A percentile compares a stretch with the other conserved stretches of the same genome.
phyloP scores from a whole-genome alignment of 2,888 invertebrate species.

The Diadegma fenestrale region DNA sequence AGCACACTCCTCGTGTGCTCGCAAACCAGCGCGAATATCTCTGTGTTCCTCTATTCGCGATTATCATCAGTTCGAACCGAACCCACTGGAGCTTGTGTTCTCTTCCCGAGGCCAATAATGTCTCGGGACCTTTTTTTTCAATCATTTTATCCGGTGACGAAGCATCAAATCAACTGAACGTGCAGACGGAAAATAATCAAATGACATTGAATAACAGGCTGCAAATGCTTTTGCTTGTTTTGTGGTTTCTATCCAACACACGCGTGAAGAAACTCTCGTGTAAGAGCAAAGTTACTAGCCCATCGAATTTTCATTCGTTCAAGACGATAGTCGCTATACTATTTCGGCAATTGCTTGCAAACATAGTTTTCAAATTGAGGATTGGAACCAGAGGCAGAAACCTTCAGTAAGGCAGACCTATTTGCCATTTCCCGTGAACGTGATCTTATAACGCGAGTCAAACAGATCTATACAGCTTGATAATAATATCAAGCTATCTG shows the following conservation, averaged over 20 bases:
- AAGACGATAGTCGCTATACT: conserved; percentile 16
- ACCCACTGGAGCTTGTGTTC: neutral
- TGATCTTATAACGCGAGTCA: conserved; percentile 49
- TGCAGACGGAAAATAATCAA: neutral
- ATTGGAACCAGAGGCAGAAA: conserved; percentile 3
- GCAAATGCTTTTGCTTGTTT: neutral
- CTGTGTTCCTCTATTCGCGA: conserved; percentile 17
- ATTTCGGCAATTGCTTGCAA: conserved; percentile 44
- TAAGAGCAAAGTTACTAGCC: conserved; percentile 5
- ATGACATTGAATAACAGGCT: neutral
- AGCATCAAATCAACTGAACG: neutral
- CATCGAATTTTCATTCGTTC: conserved; percentile 8
- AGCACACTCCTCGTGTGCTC: conserved; percentile 48
- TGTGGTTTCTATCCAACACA: neutral
- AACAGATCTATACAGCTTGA: conserved; percentile 22
- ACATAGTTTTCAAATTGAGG: conserved; percentile 49
- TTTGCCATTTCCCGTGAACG: conserved; percentile 50
- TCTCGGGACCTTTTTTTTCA: neutral
- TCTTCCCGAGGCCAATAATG: neutral
- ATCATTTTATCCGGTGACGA: neutral
- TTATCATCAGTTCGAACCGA: conserved; percentile 4
- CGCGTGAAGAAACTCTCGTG: conserved; percentile 7
- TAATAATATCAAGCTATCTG: conserved; percentile 40
- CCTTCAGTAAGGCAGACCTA: conserved; percentile 16
- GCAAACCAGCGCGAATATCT: conserved; percentile 39